phyloP scores from a whole-genome alignment of 2,113 vertebrate genomes.

The Cebidichthys violaceus region DNA sequence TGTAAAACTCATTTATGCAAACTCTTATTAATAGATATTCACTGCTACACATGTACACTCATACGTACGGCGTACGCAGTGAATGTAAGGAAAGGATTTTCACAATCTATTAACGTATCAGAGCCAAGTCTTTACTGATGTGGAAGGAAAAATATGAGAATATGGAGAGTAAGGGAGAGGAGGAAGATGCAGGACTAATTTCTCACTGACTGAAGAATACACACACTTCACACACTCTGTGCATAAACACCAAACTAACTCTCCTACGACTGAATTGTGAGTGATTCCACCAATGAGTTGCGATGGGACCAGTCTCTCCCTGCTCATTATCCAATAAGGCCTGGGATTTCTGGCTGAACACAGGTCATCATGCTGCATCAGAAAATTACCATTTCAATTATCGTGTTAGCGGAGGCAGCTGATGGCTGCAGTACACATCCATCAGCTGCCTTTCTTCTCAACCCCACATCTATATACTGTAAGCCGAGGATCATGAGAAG shows the following conservation, averaged over 20 bases:
- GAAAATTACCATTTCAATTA: slow-evolving; percentile 76
- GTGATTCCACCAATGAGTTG: neutral
- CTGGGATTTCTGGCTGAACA: slow-evolving; percentile 44
- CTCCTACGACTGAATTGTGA: neutral
- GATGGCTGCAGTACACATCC: slow-evolving; percentile 27
- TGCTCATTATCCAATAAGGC: slow-evolving; percentile 52
- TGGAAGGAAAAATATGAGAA: slow-evolving; percentile 22
- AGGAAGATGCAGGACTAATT: slow-evolving; percentile 12
- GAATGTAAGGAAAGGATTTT: slow-evolving; percentile 21
- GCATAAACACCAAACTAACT: neutral
- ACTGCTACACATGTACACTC: slow-evolving; percentile 17
- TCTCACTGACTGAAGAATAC: neutral
- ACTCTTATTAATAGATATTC: slow-evolving; percentile 38
- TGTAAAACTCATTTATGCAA: slow-evolving; percentile 47
- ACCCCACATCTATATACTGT: slow-evolving; percentile 16
- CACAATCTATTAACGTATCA: slow-evolving; percentile 42
- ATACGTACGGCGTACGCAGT: slow-evolving; percentile 19
- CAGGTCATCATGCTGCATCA: slow-evolving; percentile 47
- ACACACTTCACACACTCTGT: neutral
- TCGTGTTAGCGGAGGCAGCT: slow-evolving; percentile 29
- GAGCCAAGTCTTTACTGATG: slow-evolving; percentile 12
- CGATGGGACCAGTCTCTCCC: slow-evolving; percentile 8
- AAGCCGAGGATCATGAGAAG: slow-evolving; percentile 12
- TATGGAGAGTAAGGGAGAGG: neutral
- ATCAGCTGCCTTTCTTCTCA: slow-evolving; percentile 31